Evolutionary conservation across 1,140 invertebrate species (phyloP), one percentile per base, ranked within the genome.

Genomic region (Scaptodrosophila lebanonensis): DNA sequence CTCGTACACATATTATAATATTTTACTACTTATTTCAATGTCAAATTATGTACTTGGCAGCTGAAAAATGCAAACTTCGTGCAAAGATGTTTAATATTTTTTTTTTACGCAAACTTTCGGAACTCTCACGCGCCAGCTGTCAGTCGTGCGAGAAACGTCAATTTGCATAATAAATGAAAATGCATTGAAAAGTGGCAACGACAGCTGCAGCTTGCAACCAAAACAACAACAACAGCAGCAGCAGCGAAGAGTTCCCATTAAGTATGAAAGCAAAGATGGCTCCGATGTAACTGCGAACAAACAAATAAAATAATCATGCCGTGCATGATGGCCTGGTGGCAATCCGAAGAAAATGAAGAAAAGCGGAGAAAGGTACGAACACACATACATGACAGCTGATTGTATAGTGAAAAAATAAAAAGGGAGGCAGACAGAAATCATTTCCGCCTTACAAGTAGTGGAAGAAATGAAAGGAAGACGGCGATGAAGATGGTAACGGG

Each of bases 91-190:
- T n/a, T n/a, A 25, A 25, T 48, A 56, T 47, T 13, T 45, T n/a
- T n/a, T n/a, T n/a, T n/a, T n/a, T n/a, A n/a, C n/a, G n/a, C n/a
- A n/a, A n/a, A n/a, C 29, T 42, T 45, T 36, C 42, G 12, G 27
- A 27, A 50, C 11, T 43, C 22, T 44, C 29, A 36, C 25, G 1
- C 25, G 53, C 3, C 22, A 25, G 22, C 22, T 8, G 3, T 25
- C 22, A 25, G 22, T 8, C 22, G 22, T 25, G 22, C 22, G 62
- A 47, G 54, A 69, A 79, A 68, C 73, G 70, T 79, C 75, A 79
- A 79, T 79, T 82, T 79, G 73, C 75, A 79, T 79, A 79, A 79
- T 79, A 79, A 82, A 79, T 79, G 73, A 79, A 79, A 79, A 79
- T 79, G 73, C 73, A 79, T 79, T 79, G 73, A 79, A 79, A 82